Evolutionary conservation across 2,797 vertebrate species (phyloP).

Genomic region (Premnoplex brunnescens): DNA sequence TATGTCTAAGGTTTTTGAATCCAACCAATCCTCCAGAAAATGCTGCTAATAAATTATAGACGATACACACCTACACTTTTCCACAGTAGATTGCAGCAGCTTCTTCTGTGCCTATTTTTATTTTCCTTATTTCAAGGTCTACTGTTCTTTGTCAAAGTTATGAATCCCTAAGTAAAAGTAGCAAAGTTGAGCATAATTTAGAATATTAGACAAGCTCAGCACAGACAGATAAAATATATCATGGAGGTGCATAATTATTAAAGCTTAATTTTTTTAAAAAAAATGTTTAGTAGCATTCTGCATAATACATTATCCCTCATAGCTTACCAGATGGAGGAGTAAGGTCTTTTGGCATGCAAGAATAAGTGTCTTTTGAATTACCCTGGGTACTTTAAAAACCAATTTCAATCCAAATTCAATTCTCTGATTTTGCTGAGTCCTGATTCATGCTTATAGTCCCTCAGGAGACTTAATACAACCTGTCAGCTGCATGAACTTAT

Average conservation of each 20-base stretch:
- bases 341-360: neutral
- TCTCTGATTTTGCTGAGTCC: neutral
- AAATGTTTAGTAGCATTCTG: neutral
- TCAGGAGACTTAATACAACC: neutral
- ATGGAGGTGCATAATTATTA: conserved; percentile 2
- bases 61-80: neutral
- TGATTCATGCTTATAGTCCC: neutral
- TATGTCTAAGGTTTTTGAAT: neutral
- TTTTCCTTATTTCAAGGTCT: conserved; percentile 42
- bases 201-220: neutral
- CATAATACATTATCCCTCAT: neutral
- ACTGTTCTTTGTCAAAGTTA: conserved; percentile 1
- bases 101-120: conserved; percentile 46
- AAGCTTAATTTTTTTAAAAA: conserved; percentile 22
- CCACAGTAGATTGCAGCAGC: neutral
- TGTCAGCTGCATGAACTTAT: neutral
- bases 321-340: neutral
- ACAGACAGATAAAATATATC: neutral
- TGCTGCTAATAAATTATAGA: conserved; percentile 17
- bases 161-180: conserved; percentile 7
- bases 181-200: neutral
- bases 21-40: neutral
- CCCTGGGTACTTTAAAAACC: neutral
- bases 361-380: neutral
- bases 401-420: neutral